These are phyloP conservation scores for Takifugu rubripes DNA, from an alignment of 2,797 vertebrate genomes.

Conservation along the genomic window DNA sequence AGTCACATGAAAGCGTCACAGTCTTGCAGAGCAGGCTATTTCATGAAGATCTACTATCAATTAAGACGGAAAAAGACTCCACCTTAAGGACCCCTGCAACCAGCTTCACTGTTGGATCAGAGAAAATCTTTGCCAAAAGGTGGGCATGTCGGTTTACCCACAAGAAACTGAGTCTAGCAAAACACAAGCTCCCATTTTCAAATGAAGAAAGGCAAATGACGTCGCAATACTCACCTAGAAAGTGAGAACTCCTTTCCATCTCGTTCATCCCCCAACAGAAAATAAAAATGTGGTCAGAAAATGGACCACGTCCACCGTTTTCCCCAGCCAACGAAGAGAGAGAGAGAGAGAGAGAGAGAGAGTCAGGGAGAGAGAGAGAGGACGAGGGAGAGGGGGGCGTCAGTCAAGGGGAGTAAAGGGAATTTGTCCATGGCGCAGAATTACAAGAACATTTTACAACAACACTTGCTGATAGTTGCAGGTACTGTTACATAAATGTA, in stretches of 20 bases:
- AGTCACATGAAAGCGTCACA: conserved; percentile 2
- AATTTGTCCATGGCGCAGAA: conserved; percentile 7
- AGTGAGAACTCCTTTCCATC: conserved; percentile 55
- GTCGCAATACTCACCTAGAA: conserved; percentile 56
- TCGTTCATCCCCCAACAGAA: conserved; percentile 44
- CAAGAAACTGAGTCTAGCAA: background rate
- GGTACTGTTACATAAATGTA: too few relatives aligned
- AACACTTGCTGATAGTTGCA: too few relatives aligned
- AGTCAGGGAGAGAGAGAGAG: background rate
- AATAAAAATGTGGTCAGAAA: conserved; percentile 42
- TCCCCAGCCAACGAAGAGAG: conserved; percentile 6
- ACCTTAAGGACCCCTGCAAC: conserved; percentile 5
- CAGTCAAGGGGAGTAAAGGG: background rate
- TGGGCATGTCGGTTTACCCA: background rate
- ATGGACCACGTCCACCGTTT: conserved; percentile 28
- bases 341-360: conserved; percentile 1
- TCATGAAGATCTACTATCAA: background rate
- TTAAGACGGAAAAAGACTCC: background rate
- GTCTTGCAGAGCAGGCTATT: background rate
- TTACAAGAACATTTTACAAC: background rate
- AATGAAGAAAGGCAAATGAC: background rate
- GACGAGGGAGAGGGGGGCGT: conserved; percentile 10
- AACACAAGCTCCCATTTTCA: background rate
- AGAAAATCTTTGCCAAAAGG: conserved; percentile 10
- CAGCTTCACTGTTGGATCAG: conserved; percentile 11